phyloP scores from a whole-genome alignment of 2,113 vertebrate genomes.

The Mustela nigripes region DNA sequence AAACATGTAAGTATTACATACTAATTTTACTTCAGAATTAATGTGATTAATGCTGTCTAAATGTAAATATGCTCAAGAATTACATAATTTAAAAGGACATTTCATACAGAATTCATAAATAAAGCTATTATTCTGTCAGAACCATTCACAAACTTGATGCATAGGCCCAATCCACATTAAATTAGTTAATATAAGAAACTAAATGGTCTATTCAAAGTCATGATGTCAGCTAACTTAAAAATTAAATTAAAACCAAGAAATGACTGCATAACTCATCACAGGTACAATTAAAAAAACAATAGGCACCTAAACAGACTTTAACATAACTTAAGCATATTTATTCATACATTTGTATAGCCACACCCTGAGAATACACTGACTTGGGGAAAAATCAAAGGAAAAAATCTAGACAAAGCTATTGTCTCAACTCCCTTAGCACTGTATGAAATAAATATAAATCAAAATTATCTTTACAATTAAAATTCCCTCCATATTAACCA shows the following conservation, averaged over 20 bases:
- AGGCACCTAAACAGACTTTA: slow-evolving; percentile 45
- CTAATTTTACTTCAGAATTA: slow-evolving; percentile 62
- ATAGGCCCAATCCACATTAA: slow-evolving; percentile 10
- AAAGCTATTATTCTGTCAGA: slow-evolving; percentile 60
- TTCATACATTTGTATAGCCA: background rate
- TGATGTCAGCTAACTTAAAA: slow-evolving; percentile 54
- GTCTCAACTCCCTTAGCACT: slow-evolving; percentile 53
- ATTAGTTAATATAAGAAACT: slow-evolving; percentile 51
- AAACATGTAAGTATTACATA: slow-evolving; percentile 45
- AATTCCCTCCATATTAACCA: slow-evolving; percentile 47
- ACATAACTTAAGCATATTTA: slow-evolving; percentile 62
- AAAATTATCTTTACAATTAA: slow-evolving; percentile 67
- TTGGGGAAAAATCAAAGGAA: background rate
- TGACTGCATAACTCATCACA: slow-evolving; percentile 32
- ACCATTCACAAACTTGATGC: slow-evolving; percentile 50
- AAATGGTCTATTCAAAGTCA: slow-evolving; percentile 62
- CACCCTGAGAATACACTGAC: slow-evolving; percentile 43
- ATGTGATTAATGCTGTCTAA: slow-evolving; percentile 42
- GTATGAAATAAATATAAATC: slow-evolving; percentile 43
- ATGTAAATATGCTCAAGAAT: slow-evolving; percentile 62
- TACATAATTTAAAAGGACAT: slow-evolving; percentile 58
- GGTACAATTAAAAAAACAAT: slow-evolving; percentile 54
- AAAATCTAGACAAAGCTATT: slow-evolving; percentile 48
- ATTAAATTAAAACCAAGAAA: slow-evolving; percentile 60
- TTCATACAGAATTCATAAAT: slow-evolving; percentile 28